A percentile compares a stretch with the other conserved stretches of the same genome.
phyloP scores from a whole-genome alignment of 2,888 invertebrate species.

The Drosophila quasianomalipes region DNA sequence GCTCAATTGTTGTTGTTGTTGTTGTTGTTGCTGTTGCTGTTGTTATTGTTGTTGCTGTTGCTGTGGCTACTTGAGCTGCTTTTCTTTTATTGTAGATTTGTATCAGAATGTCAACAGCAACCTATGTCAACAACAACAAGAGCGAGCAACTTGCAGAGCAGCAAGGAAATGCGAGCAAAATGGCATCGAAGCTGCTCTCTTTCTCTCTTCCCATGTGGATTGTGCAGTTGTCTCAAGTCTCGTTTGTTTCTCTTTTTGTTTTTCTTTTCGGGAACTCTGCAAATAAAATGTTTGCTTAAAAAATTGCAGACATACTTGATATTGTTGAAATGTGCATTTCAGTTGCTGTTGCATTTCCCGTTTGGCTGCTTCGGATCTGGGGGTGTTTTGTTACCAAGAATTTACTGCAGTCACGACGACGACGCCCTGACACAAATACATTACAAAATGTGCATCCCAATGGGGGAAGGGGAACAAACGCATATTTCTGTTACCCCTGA shows the following conservation, averaged over 20 bases:
- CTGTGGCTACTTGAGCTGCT: constrained; percentile 64
- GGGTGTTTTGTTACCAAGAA: constrained; percentile 57
- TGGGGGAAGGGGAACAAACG: neutral
- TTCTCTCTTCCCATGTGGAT: constrained; percentile 58
- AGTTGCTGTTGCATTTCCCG: constrained; percentile 24
- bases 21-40: neutral
- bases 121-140: constrained; percentile 62
- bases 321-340: constrained; percentile 53
- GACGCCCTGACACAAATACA: constrained; percentile 67
- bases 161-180: constrained; percentile 9
- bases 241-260: neutral
- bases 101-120: constrained; percentile 78
- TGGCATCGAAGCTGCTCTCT: constrained; percentile 34
- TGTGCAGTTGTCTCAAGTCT: constrained; percentile 65
- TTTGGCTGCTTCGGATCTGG: constrained; percentile 10
- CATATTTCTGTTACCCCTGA: constrained; percentile 21
- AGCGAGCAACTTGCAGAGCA: constrained; percentile 20
- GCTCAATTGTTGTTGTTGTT: neutral
- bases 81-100: constrained; percentile 79
- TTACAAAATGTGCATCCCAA: constrained; percentile 54
- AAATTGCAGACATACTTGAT: constrained; percentile 68
- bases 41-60: constrained; percentile 14
- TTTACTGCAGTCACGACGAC: constrained; percentile 80
- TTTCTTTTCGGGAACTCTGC: constrained; percentile 23
- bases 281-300: constrained; percentile 78